Percentiles rank a stretch among this genome's conserved stretches.
These are phyloP conservation scores for Eumeta japonica DNA, from an alignment of 1,140 invertebrate species.

Conservation along the genomic window DNA sequence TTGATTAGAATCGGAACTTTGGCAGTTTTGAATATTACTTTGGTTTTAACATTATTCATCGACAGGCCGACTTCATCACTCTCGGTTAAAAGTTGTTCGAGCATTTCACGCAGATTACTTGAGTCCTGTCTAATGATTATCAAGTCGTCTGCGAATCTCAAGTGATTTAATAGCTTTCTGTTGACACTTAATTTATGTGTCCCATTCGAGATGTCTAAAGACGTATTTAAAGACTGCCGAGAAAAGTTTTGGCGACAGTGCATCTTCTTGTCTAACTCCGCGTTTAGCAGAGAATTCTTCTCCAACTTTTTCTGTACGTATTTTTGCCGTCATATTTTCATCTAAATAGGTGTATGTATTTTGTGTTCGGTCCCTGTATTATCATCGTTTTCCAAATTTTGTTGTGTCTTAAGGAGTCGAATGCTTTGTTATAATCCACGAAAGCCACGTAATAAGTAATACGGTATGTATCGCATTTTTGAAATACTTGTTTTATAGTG, in stretches of 20 bases:
- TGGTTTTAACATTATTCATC: too few species aligned
- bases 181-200: constrained; percentile 13
- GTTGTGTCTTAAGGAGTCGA: constrained; percentile 11
- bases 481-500: constrained; percentile 12
- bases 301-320: neutral
- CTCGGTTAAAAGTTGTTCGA: too few species aligned
- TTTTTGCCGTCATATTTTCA: neutral
- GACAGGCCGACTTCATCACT: too few species aligned
- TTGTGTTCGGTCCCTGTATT: constrained; percentile 8
- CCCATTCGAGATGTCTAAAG: constrained; percentile 12
- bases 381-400: constrained; percentile 13
- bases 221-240: constrained; percentile 14
- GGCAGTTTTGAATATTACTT: too few species aligned
- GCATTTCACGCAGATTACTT: too few species aligned
- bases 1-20: constrained; percentile 9
- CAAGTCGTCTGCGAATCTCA: constrained; percentile 13
- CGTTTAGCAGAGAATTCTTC: constrained; percentile 6
- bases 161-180: constrained; percentile 9
- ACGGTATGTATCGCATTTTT: constrained; percentile 13
- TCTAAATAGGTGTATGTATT: constrained; percentile 6
- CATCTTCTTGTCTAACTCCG: constrained; percentile 15
- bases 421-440: constrained; percentile 17
- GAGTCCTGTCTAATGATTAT: too few species aligned
- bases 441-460: constrained; percentile 13
- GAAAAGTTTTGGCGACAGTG: too few species aligned